Percentiles rank a stretch among this genome's conserved stretches.
Conservation (phyloP, 2,888 invertebrate genomes). For the Sminthurides aquaticus region DNA sequence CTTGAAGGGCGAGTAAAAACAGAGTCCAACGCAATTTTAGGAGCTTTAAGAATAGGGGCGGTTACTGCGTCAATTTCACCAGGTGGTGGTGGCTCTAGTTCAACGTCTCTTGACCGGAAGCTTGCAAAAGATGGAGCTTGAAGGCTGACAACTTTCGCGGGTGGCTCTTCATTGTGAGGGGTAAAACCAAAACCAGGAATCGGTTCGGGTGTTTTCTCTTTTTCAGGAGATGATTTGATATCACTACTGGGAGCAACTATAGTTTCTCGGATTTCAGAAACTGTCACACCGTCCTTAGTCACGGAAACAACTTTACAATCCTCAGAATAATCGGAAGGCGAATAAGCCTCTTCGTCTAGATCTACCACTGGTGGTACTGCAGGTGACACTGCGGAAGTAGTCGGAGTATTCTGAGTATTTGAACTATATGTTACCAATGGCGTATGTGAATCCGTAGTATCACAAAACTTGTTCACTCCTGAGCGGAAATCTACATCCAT, state of each 20-base stretch:
- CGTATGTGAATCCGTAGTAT: not conserved
- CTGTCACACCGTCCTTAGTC: not conserved
- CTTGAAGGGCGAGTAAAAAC: slow-evolving; percentile 30
- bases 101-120: slow-evolving; percentile 19
- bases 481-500: no score
- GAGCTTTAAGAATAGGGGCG: not conserved
- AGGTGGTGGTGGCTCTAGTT: slow-evolving; percentile 29
- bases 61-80: slow-evolving; percentile 17
- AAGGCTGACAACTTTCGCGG: slow-evolving; percentile 14
- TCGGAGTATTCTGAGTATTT: not conserved
- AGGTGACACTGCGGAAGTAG: slow-evolving; percentile 3
- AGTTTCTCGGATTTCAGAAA: not conserved
- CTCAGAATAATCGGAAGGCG: not conserved
- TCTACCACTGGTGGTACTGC: slow-evolving; percentile 14
- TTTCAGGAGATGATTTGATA: no score
- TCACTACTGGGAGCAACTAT: no score
- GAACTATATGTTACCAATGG: no score
- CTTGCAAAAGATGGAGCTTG: slow-evolving; percentile 13
- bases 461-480: no score
- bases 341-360: slow-evolving; percentile 15
- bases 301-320: slow-evolving; percentile 2
- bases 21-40: slow-evolving; percentile 16
- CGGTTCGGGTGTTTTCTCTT: not conserved
- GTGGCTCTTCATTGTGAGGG: not conserved
- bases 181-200: not conserved